Evolutionary conservation across 2,113 vertebrate genomes (phyloP).

Genomic region (Indicator indicator): DNA sequence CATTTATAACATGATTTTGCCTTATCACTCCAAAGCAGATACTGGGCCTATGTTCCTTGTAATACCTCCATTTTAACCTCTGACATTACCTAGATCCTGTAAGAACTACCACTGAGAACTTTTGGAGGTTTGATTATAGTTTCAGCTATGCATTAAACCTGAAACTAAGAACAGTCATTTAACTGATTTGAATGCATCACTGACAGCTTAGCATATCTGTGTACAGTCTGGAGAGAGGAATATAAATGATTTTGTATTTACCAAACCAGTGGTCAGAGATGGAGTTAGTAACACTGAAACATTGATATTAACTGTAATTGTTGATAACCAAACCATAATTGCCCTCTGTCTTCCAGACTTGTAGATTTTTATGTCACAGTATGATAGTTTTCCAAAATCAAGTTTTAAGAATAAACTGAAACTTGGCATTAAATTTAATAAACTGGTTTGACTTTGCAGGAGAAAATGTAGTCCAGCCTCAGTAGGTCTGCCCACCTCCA

Average conservation of each 20-base stretch:
- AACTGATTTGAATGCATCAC: neutral
- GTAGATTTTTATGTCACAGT: neutral
- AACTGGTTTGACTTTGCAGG: neutral
- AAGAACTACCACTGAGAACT: neutral
- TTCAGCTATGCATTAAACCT: neutral
- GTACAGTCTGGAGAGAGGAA: neutral
- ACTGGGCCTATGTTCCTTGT: neutral
- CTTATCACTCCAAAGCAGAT: neutral
- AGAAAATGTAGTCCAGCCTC: neutral
- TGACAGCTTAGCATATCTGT: neutral
- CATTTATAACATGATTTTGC: neutral
- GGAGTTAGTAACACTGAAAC: neutral
- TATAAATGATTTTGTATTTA: neutral
- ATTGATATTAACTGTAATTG: neutral
- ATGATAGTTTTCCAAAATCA: neutral
- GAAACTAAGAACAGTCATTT: neutral
- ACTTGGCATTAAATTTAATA: neutral
- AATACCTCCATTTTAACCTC: neutral
- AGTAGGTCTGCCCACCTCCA: fast-evolving
- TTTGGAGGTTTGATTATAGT: neutral
- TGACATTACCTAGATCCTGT: neutral
- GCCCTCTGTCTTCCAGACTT: neutral
- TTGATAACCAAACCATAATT: neutral
- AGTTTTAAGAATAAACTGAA: neutral
- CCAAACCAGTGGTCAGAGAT: neutral